Evolutionary conservation across 35 echinoderm and acorn worm species (phyloP), one percentile per base, ranked within the genome.

Genomic region (Apostichopus parvimensis): DNA sequence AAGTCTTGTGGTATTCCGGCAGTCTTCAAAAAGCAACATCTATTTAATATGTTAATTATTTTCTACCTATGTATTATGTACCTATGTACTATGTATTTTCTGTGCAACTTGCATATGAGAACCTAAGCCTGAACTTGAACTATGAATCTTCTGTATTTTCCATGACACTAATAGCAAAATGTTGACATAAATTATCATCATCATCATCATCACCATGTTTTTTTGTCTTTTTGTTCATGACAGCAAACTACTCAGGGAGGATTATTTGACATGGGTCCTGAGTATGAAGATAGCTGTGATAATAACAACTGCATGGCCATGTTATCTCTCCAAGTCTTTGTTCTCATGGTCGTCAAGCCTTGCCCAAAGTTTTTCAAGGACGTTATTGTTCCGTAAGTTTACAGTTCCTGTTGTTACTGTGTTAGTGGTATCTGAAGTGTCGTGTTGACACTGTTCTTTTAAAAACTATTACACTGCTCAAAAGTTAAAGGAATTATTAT

Each of bases 281-380:
- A 86, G 13, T 94, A 90, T 93, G 91, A 83, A 68, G 95, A 96
- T 72, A 80, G 81, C 55, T 99, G 97, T 90, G 91, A 87, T 1
- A 70, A 94, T n/a, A 93, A 94, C 55, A 96, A 96, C 93, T 98
- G 97, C 53, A 99, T 99, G 97, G 90, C 97, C 15, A 92, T 99
- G 91, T 87, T 99, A 55, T 96, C 97, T 52, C 84, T 99, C 4
- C 97, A 99, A 94, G 97, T 99, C 75, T 99, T 95, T 77, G 92
- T 93, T 0, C 93, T 99, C 5, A 99, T 99, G 97, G 53, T 99
- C 61, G 70, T 99, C 82, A 99, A 99, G 75, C 97, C 97, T 14
- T 93, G 95, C 62, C 97, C 97, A 4, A 99, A 93, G 82, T 99
- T 99, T 87, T 91, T 96, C 61, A 99, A 99, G 45, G 97, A 99